A percentile compares a stretch with the other conserved stretches of the same genome.
Evolutionary conservation across 2,113 vertebrate genomes (phyloP).

Genomic region (Peromyscus polionotus): DNA sequence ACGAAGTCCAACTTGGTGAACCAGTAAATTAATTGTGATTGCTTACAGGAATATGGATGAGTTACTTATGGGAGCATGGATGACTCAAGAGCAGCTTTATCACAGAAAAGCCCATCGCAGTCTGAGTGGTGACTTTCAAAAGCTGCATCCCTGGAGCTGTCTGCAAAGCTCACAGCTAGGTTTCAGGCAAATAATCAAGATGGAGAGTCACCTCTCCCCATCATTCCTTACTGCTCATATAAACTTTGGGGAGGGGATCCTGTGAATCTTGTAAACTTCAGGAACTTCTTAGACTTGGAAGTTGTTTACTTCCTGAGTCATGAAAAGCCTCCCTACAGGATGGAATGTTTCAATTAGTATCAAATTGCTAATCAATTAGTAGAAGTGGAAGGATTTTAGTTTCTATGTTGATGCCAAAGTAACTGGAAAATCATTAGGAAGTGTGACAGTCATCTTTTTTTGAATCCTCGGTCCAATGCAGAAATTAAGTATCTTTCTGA

Average conservation of each 20-base stretch:
- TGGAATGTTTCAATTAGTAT: neutral
- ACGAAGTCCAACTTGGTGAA: neutral
- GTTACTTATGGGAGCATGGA: no score
- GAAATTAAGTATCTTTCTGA: constrained; percentile 9
- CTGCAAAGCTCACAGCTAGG: no score
- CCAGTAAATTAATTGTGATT: neutral
- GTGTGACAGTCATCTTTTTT: neutral
- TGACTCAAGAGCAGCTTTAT: neutral
- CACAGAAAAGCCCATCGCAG: neutral
- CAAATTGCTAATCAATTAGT: neutral
- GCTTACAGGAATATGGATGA: neutral
- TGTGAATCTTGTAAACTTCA: neutral
- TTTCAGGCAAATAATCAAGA: no score
- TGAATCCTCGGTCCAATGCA: neutral
- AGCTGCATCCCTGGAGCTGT: neutral
- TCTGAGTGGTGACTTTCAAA: neutral
- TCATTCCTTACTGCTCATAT: neutral
- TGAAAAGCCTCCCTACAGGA: neutral
- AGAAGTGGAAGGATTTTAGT: constrained; percentile 15
- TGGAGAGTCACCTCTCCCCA: neutral
- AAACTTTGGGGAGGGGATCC: no score
- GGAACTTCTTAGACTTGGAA: neutral
- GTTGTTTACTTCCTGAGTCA: neutral
- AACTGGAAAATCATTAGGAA: constrained; percentile 31
- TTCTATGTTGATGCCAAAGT: neutral